Evolutionary conservation across 2,797 vertebrate genomes (phyloP).

Genomic region (Pristis pectinata): DNA sequence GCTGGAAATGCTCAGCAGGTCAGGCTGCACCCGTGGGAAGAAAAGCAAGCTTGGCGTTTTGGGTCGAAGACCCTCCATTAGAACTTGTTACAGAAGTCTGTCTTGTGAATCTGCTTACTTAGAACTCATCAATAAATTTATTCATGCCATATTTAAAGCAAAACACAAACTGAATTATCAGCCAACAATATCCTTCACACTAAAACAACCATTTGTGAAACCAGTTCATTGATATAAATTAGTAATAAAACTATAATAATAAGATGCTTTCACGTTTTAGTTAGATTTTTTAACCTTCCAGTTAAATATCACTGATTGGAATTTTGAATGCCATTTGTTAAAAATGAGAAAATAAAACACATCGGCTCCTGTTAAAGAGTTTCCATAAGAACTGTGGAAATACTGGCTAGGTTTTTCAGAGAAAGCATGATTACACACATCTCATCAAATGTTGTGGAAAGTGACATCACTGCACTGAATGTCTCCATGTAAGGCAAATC

Average conservation of each 20-base stretch:
- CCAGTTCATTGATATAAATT: not conserved
- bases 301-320: not conserved
- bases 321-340: constrained; percentile 26
- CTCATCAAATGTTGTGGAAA: constrained; percentile 57
- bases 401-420: constrained; percentile 60
- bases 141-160: not conserved
- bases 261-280: not conserved
- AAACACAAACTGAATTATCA: not conserved
- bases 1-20: no score
- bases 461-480: constrained; percentile 55
- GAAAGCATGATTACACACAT: constrained; percentile 47
- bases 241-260: no score
- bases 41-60: no score
- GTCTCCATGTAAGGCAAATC: constrained; percentile 50
- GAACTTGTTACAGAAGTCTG: not conserved
- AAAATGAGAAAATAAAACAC: constrained; percentile 37
- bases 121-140: not conserved
- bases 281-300: not conserved
- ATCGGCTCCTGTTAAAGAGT: constrained; percentile 33
- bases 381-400: constrained; percentile 41
- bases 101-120: not conserved
- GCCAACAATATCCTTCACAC: not conserved
- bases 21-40: no score
- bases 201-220: not conserved
- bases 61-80: no score